Evolutionary conservation across 2,888 invertebrate species (phyloP).

Genomic region (Neria commutata): DNA sequence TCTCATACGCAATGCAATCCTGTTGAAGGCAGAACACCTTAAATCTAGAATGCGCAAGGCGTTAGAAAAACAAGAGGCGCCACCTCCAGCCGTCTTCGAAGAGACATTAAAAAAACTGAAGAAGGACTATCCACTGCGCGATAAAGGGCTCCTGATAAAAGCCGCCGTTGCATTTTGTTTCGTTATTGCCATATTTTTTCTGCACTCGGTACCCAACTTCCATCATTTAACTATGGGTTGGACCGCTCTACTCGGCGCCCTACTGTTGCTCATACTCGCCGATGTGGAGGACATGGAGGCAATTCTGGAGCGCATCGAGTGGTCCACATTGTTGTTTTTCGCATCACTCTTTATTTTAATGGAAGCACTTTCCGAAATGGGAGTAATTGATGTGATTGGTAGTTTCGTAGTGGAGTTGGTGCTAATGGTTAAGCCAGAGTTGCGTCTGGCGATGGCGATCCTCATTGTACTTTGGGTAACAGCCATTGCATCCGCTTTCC

Average conservation of each 20-base stretch:
- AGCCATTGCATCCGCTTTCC: constrained; percentile 82
- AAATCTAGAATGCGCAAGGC: constrained; percentile 66
- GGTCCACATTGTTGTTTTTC: constrained; percentile 89
- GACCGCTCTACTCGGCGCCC: constrained; percentile 82
- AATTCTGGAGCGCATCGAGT: constrained; percentile 81
- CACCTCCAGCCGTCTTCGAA: constrained; percentile 65
- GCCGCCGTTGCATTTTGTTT: constrained; percentile 72
- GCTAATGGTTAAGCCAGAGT: constrained; percentile 68
- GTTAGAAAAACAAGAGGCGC: constrained; percentile 61
- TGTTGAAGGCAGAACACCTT: constrained; percentile 73
- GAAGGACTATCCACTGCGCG: constrained; percentile 77
- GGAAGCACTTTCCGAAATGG: constrained; percentile 82
- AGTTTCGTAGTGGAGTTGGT: constrained; percentile 70
- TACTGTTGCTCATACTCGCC: constrained; percentile 77
- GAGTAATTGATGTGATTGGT: constrained; percentile 81
- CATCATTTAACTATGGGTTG: constrained; percentile 78
- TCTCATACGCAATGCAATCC: constrained; percentile 73
- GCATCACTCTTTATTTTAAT: constrained; percentile 88
- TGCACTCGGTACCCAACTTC: constrained; percentile 78
- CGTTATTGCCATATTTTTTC: constrained; percentile 78
- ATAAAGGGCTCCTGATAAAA: constrained; percentile 75
- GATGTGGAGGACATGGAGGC: constrained; percentile 79
- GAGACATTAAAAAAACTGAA: constrained; percentile 65
- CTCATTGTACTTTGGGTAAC: constrained; percentile 81
- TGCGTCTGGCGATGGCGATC: constrained; percentile 72